Evolutionary conservation across 2,888 invertebrate species (phyloP).

Genomic region (Acanthoscelides obtectus): DNA sequence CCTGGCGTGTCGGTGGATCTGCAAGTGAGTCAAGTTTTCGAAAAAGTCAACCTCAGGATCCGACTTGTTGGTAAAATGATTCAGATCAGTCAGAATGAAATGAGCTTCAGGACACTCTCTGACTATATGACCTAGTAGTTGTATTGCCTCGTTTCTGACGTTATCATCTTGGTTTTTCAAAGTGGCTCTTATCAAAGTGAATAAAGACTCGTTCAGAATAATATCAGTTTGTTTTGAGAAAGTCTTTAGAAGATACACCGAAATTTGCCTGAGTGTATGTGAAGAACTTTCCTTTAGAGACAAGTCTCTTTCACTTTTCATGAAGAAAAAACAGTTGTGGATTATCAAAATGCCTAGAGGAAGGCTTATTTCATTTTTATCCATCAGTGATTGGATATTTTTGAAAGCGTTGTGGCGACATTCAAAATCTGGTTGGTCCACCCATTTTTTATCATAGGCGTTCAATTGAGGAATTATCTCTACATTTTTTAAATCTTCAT

Average conservation of each 20-base stretch:
- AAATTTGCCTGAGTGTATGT: slow-evolving; percentile 65
- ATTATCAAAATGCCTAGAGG: slow-evolving; percentile 69
- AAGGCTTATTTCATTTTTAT: slow-evolving; percentile 53
- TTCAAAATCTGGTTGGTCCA: slow-evolving; percentile 93
- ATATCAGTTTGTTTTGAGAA: slow-evolving; percentile 58
- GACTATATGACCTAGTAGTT: slow-evolving; percentile 70
- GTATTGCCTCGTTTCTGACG: slow-evolving; percentile 74
- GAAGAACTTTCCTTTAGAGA: slow-evolving; percentile 76
- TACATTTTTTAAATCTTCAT: slow-evolving; percentile 43
- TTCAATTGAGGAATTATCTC: slow-evolving; percentile 67
- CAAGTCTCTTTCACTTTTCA: slow-evolving; percentile 76
- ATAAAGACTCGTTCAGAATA: slow-evolving; percentile 68
- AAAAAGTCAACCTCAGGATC: slow-evolving; percentile 92
- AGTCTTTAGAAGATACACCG: slow-evolving; percentile 59
- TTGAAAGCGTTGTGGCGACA: slow-evolving; percentile 74
- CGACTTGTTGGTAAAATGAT: slow-evolving; percentile 59
- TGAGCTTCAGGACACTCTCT: slow-evolving; percentile 68
- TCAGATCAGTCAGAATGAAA: slow-evolving; percentile 66
- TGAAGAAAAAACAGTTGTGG: slow-evolving; percentile 76
- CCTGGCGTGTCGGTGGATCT: slow-evolving; percentile 79
- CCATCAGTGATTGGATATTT: slow-evolving; percentile 56
- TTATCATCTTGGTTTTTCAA: slow-evolving; percentile 67
- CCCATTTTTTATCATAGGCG: slow-evolving; percentile 79
- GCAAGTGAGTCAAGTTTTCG: slow-evolving; percentile 84
- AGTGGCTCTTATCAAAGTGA: slow-evolving; percentile 67